Evolutionary conservation across 2,888 invertebrate genomes (phyloP), one percentile per base, ranked within the genome.

Genomic region (Thera britannica): DNA sequence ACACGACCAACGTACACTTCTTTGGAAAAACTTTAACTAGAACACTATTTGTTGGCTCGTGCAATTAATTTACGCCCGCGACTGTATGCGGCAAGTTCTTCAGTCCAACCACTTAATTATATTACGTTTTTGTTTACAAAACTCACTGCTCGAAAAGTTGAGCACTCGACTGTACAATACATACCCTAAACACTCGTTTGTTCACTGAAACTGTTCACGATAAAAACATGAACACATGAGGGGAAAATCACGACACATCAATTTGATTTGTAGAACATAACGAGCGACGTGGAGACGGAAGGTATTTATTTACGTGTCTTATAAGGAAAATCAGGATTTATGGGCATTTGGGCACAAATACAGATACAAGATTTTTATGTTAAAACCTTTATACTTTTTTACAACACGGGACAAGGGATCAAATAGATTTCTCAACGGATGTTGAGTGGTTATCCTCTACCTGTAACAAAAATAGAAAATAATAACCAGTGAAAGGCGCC

Each of bases 101-200:
- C 36, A 55, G 48, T 55, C n/a, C 74, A 79, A 77, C 72, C 72
- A 58, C 72, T 77, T 79, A 76, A 81, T 81, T 80, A 78, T 80
- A 56, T n/a, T 72, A 71, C 52, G 46, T 59, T 66, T 76, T 64
- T 74, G 52, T n/a, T 51, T n/a, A 5, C 6, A 46, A 46, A 46
- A 7, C 44, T 62, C 70, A 69, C 56, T 62, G 61, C 12, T 44
- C 12, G 9, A 56, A 64, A 52, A 60, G 36, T 69, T 62, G n/a
- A 51, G 65, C 67, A 56, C 62, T 41, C 41, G 65, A 61, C 36
- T 69, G 67, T 71, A 58, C 41, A 3, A 23, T 35, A 41, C 38
- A 2, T 8, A 36, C 0, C 44, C 9, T 36, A 71, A 58, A 46
- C 57, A 66, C 60, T 38, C 58, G 34, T 58, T 54, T 59, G 12